Evolutionary conservation across 1,140 invertebrate genomes (phyloP).

Genomic region (Amyelois transitella): DNA sequence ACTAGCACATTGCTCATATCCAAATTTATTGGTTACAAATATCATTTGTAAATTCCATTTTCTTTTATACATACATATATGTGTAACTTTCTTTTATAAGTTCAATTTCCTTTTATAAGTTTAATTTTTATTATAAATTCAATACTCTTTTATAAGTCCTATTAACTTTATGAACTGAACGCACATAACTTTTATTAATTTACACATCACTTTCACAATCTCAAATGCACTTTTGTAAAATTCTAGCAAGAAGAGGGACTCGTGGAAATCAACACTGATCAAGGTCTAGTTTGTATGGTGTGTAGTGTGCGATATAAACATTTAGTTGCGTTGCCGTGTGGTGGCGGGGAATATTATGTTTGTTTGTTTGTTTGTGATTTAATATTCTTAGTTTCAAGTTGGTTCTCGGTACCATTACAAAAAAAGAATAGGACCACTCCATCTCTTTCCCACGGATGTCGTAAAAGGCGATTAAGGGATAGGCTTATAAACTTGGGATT

Average conservation of each 20-base stretch:
- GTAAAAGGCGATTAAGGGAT: too few relatives aligned
- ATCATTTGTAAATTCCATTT: too few relatives aligned
- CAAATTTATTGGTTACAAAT: too few relatives aligned
- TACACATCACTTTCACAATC: background rate
- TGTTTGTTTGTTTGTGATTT: slow-evolving; percentile 6
- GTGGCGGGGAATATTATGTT: slow-evolving; percentile 1
- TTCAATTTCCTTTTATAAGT: background rate
- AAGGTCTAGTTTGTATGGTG: slow-evolving; percentile 39
- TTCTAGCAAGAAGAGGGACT: slow-evolving; percentile 37
- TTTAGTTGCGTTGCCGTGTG: slow-evolving; percentile 21
- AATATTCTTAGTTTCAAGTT: background rate
- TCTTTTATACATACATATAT: too few relatives aligned
- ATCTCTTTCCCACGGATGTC: too few relatives aligned
- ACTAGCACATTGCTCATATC: too few relatives aligned
- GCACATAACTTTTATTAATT: background rate
- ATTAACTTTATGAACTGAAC: background rate
- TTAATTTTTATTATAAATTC: background rate
- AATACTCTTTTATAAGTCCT: background rate
- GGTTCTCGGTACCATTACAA: too few relatives aligned
- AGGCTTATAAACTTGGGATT: too few relatives aligned
- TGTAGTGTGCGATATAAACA: slow-evolving; percentile 24
- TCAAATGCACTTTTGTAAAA: slow-evolving; percentile 13
- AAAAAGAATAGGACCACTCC: too few relatives aligned
- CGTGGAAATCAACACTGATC: slow-evolving; percentile 42
- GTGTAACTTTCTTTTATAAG: background rate